Base-by-base conservation (phyloP, 2,113 vertebrate genomes). In the Dasyprocta punctata region DNA sequence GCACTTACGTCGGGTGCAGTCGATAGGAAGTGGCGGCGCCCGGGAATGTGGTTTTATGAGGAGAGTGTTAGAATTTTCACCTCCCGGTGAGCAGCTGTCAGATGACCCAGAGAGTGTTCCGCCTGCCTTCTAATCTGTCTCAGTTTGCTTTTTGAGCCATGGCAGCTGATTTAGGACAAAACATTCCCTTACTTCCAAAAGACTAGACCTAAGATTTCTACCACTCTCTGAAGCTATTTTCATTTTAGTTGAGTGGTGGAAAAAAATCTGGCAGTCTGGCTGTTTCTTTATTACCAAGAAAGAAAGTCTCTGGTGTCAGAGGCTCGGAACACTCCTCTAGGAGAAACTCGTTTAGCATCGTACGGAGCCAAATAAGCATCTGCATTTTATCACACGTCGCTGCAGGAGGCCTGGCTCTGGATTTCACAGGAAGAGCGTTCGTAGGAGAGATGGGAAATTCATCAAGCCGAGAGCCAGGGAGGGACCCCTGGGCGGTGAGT, bases 201-300 rank as follows among this genome's bases (percentile, higher is more conserved):
- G 83, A n/a, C 49, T 7, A 63, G 52, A 61, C 80, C 71, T 86
- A 26, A 54, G 67, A 5, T 80, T 94, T 93, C 56, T n/a, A 73
- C 49, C 2, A 5, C 33, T 77, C 94, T 92, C 73, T 58, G 92
- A 71, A 95, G 61, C 90, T 95, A 93, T 96, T 96, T 97, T 95
- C 4, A 14, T 93, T 78, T 84, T 17, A 63, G 75, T 93, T 36
- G 86, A 89, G 81, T 90, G 87, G 26, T 13, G 24, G 13, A 1
- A 5, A 87, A 54, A 83, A 49, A 75, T 28, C 67, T 28, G 77
- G 69, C 86, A 58, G 61, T 24, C 61, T 24, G 71, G 75, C 89
- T 95, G n/a, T 87, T 89, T 71, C 77, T 95, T 90, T 83, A 91
- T 85, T 63, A 89, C 89, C 83, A 78, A 84, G 92, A 97, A 89